phyloP scores from a whole-genome alignment of 2,888 invertebrate species.

The Ceraclea dissimilis region DNA sequence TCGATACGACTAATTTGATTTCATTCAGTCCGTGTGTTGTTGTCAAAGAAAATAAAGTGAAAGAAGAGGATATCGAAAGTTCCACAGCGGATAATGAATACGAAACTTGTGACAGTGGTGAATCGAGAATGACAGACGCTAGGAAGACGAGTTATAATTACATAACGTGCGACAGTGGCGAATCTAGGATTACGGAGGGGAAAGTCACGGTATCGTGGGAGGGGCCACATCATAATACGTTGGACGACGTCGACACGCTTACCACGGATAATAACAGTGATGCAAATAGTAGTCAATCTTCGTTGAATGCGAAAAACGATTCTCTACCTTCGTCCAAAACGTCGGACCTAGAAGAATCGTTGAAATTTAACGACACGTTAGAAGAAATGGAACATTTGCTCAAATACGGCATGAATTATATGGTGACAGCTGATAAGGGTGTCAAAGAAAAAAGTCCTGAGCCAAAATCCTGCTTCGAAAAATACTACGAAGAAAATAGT shows the following conservation, averaged over 20 bases:
- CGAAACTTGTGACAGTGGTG: constrained; percentile 4
- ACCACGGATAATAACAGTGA: background rate
- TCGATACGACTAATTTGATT: constrained; percentile 8
- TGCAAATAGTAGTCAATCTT: background rate
- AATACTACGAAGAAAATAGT: background rate
- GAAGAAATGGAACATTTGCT: constrained; percentile 40
- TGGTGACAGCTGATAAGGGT: background rate
- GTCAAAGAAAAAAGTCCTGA: background rate
- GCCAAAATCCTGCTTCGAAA: background rate
- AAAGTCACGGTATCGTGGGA: background rate
- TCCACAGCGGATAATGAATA: background rate
- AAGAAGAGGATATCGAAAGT: background rate
- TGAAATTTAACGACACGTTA: constrained; percentile 37
- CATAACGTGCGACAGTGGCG: constrained; percentile 9
- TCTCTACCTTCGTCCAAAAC: background rate
- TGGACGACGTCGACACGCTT: constrained; percentile 3
- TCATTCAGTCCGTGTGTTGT: constrained; percentile 6
- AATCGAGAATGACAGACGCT: constrained; percentile 2
- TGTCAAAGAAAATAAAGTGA: background rate
- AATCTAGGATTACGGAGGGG: background rate
- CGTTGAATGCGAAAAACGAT: background rate
- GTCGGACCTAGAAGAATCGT: constrained; percentile 10
- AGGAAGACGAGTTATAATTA: constrained; percentile 3
- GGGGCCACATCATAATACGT: constrained; percentile 1
- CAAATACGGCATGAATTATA: constrained; percentile 33